These are phyloP conservation scores for Alfaro cultratus DNA, from an alignment of 2,797 vertebrate species.

Conservation along the genomic window DNA sequence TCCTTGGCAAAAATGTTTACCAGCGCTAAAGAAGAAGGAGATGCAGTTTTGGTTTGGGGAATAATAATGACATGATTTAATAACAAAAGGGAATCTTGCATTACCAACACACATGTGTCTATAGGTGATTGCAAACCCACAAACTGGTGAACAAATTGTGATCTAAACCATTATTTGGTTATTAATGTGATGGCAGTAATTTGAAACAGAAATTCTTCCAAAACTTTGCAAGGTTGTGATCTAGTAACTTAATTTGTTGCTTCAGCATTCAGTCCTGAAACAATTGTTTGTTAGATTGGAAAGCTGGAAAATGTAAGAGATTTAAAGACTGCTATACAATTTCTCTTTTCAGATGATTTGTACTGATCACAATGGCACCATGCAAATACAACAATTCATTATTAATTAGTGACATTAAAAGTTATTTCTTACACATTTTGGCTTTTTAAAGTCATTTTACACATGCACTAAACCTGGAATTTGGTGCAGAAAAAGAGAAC, in stretches of 20 bases:
- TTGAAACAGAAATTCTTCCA: not conserved
- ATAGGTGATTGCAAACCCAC: not conserved
- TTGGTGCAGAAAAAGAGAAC: not conserved
- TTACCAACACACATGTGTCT: not conserved
- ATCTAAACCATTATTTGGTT: not conserved
- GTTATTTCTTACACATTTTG: not conserved
- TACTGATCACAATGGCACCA: not conserved
- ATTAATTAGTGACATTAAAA: not conserved
- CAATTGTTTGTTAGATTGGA: not conserved
- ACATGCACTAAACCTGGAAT: not conserved
- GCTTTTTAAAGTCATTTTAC: not conserved
- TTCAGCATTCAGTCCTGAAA: not conserved
- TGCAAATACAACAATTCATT: not conserved
- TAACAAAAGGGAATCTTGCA: not conserved
- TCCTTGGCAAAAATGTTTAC: not conserved
- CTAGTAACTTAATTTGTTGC: not conserved
- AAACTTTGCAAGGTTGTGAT: not conserved
- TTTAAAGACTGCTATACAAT: not conserved
- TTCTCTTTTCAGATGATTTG: not conserved
- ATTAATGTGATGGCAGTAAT: not conserved
- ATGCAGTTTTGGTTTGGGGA: not conserved
- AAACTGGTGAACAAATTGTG: not conserved
- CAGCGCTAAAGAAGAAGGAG: not conserved
- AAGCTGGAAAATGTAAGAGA: not conserved
- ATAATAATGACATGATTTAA: not conserved